A percentile compares a stretch with the other conserved stretches of the same genome.
These are phyloP conservation scores for Ctenosaura bakeri DNA, from an alignment of 2,797 vertebrate genomes.

Conservation along the genomic window DNA sequence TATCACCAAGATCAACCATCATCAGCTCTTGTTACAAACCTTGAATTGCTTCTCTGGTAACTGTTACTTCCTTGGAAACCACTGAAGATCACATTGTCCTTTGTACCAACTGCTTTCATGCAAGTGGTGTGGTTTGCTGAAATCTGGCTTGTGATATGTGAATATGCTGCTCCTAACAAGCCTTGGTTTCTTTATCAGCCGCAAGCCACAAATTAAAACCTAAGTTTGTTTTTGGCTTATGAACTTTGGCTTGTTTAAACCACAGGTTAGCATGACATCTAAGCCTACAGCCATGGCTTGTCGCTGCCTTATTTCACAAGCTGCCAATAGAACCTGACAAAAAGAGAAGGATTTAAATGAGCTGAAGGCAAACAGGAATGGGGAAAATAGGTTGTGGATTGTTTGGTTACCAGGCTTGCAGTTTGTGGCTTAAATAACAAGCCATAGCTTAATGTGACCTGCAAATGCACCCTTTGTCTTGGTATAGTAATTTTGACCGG, in stretches of 20 bases:
- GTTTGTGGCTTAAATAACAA: background rate
- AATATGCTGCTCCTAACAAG: background rate
- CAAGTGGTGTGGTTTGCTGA: background rate
- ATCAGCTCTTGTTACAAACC: background rate
- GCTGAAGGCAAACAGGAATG: background rate
- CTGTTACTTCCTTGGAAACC: background rate
- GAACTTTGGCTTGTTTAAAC: background rate
- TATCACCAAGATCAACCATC: background rate
- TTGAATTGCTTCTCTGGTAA: background rate
- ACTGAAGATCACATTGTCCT: background rate
- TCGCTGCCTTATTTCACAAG: background rate
- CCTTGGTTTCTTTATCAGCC: background rate
- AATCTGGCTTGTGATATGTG: background rate
- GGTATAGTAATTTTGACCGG: background rate
- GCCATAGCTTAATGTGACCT: background rate
- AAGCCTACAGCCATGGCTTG: background rate
- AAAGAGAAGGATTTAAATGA: background rate
- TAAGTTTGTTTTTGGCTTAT: background rate
- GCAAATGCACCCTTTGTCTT: background rate
- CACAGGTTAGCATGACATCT: background rate
- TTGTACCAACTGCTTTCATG: background rate
- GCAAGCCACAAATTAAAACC: background rate
- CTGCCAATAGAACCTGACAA: background rate
- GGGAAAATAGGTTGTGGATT: background rate
- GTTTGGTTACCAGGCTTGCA: background rate